These are phyloP conservation scores for Hemiprocne comata DNA, from an alignment of 2,113 vertebrate species.

Conservation along the genomic window DNA sequence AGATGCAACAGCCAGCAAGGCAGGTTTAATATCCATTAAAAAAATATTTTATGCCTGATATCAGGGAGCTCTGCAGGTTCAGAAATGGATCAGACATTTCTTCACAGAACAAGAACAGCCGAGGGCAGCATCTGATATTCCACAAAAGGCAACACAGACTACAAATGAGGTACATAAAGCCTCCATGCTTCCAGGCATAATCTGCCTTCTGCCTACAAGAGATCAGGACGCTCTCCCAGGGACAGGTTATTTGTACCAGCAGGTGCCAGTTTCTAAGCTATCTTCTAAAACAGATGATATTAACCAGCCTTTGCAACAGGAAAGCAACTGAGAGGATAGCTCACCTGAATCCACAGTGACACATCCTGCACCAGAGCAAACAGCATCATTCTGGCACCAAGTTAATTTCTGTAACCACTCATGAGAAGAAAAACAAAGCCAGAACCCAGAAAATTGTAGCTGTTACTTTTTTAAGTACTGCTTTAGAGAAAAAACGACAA, in stretches of 20 bases:
- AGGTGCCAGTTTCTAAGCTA: background rate
- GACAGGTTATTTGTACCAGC: background rate
- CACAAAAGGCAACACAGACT: background rate
- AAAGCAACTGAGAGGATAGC: background rate
- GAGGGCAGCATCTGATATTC: background rate
- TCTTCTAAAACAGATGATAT: background rate
- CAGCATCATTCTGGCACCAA: accelerated
- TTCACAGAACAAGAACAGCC: background rate
- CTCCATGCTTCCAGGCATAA: background rate
- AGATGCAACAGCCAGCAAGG: background rate
- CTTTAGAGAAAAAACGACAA: background rate
- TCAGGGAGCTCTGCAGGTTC: background rate
- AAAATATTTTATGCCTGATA: background rate
- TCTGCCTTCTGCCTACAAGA: background rate
- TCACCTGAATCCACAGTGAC: background rate
- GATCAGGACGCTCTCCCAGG: background rate
- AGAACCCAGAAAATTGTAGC: background rate
- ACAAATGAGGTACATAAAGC: background rate
- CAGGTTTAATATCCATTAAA: background rate
- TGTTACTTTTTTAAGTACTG: background rate
- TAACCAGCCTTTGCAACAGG: background rate
- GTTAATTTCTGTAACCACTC: background rate
- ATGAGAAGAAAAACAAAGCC: background rate
- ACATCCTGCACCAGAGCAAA: background rate
- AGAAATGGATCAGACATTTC: slow-evolving; percentile 21